These are phyloP conservation scores for Seriola rivoliana DNA, from an alignment of 2,113 vertebrate species.

Conservation along the genomic window DNA sequence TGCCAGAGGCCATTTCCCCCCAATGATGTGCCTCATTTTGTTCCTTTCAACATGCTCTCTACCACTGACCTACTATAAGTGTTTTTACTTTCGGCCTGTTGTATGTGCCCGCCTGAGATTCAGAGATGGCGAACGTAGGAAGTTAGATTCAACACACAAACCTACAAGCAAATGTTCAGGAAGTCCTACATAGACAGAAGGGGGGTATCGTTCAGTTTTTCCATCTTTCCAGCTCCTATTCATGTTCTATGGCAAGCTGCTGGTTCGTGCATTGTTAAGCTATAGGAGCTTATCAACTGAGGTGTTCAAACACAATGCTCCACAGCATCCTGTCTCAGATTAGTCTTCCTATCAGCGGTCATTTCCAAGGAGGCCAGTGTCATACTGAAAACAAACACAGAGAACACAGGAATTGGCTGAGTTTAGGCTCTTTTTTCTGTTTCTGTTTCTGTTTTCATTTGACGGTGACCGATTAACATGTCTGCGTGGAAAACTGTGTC, in stretches of 20 bases:
- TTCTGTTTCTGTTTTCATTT: slow-evolving; percentile 10
- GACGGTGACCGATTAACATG: neutral
- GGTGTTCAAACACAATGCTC: slow-evolving; percentile 37
- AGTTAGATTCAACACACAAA: neutral
- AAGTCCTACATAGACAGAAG: slow-evolving; percentile 13
- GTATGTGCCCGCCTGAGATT: neutral
- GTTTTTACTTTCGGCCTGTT: slow-evolving; percentile 15
- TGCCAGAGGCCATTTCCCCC: slow-evolving; percentile 32
- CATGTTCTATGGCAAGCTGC: neutral
- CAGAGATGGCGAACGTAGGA: slow-evolving; percentile 1
- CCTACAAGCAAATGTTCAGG: slow-evolving; percentile 1
- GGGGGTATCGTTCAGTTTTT: slow-evolving; percentile 13
- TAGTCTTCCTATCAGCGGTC: slow-evolving; percentile 5
- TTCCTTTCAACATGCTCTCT: slow-evolving; percentile 11
- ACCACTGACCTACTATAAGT: slow-evolving; percentile 17
- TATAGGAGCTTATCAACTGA: slow-evolving; percentile 29
- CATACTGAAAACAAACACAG: neutral
- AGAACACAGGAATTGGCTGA: slow-evolving; percentile 2
- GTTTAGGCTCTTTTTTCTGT: neutral
- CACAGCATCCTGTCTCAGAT: slow-evolving; percentile 25
- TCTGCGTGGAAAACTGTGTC: neutral
- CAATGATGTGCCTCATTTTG: slow-evolving; percentile 1
- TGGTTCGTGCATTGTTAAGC: slow-evolving; percentile 20
- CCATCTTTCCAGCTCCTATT: neutral
- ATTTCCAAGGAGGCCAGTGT: slow-evolving; percentile 28